Conservation (phyloP, 1,140 invertebrate genomes). For the Drosophila pseudoobscura region DNA sequence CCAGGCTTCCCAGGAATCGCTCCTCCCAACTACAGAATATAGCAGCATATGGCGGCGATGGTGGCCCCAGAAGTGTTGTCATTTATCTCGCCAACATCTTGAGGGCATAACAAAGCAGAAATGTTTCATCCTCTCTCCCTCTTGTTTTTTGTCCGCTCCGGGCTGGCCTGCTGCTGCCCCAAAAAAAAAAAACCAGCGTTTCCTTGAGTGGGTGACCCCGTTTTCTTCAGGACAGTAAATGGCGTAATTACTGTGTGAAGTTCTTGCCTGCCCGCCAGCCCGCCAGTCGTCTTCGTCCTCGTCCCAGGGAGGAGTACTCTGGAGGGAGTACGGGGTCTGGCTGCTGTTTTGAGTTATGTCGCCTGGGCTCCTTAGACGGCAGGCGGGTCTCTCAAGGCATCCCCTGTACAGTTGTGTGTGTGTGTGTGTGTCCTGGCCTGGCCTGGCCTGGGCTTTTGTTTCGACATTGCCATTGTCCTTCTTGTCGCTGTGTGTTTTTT, state of each 20-base stretch:
- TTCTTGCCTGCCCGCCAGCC: conserved; percentile 25
- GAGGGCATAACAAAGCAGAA: conserved; percentile 57
- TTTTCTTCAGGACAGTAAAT: conserved; percentile 71
- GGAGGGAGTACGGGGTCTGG: neutral
- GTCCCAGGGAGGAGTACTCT: neutral
- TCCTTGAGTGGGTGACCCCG: conserved; percentile 72
- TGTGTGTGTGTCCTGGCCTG: conserved; percentile 27
- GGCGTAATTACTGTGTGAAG: conserved; percentile 79
- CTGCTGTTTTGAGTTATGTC: conserved; percentile 75
- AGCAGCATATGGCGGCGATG: conserved; percentile 41
- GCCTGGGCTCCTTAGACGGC: conserved; percentile 43
- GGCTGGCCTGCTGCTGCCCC: conserved; percentile 32
- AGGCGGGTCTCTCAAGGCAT: conserved; percentile 7
- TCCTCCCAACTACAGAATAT: neutral
- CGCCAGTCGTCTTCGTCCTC: too few species aligned
- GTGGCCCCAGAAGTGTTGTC: conserved; percentile 59
- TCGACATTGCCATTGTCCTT: conserved; percentile 66
- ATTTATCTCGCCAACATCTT: conserved; percentile 78
- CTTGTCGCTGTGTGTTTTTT: conserved; percentile 43
- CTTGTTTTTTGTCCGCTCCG: conserved; percentile 26
- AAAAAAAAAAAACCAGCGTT: conserved; percentile 41
- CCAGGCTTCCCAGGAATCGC: conserved; percentile 34
- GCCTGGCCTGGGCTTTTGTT: conserved; percentile 64
- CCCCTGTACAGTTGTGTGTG: neutral
- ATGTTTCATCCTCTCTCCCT: neutral